Evolutionary conservation across 2,113 vertebrate genomes (phyloP).

Genomic region (human (Homo sapiens)): GRCh38 chr1:242447501-242448000

Average conservation of each 20-base stretch:
- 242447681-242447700: neutral
- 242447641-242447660: neutral
- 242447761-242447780: no score
- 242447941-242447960: neutral
- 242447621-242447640: neutral
- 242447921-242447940: slow-evolving; percentile 40
- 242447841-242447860: rapidly evolving
- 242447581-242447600: neutral
- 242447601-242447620: neutral
- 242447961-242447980: neutral
- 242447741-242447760: neutral
- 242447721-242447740: neutral
- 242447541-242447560: neutral
- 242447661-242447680: neutral
- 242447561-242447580: neutral
- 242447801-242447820: neutral
- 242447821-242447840: neutral
- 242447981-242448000: neutral
- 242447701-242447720: neutral
- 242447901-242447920: slow-evolving; percentile 53
- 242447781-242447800: neutral
- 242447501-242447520: neutral
- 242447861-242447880: neutral
- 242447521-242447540: neutral
- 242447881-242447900: neutral